Conservation (phyloP, 2,888 invertebrate species). For the Escarpia spicata region DNA sequence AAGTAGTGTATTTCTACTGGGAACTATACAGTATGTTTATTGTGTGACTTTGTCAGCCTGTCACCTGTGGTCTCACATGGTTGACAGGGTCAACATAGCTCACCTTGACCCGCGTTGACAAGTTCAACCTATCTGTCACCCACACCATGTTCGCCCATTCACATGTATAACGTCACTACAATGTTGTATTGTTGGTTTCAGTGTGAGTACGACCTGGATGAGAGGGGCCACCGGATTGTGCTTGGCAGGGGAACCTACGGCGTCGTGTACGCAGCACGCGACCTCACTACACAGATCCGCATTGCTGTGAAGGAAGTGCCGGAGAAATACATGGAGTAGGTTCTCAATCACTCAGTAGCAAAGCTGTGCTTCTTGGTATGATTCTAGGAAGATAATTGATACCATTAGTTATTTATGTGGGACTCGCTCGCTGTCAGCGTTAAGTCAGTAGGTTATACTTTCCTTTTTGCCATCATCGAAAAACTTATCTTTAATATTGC, state of each 20-base stretch:
- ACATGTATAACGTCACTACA: background rate
- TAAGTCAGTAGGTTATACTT: no score
- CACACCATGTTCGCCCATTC: no score
- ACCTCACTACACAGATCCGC: constrained; percentile 89
- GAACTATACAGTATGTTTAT: no score
- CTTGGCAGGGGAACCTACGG: constrained; percentile 97
- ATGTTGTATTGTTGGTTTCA: constrained; percentile 65
- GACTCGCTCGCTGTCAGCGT: no score
- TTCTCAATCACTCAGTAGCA: constrained; percentile 26
- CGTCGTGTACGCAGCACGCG: constrained; percentile 91
- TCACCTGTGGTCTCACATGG: background rate
- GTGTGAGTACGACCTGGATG: constrained; percentile 94
- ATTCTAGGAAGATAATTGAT: no score
- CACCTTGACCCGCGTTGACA: no score
- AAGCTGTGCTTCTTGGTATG: background rate
- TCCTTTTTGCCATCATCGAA: no score
- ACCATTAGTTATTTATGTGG: background rate
- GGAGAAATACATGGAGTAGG: constrained; percentile 87
- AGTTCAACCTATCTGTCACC: no score
- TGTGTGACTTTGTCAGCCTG: background rate
- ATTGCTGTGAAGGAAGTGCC: constrained; percentile 99
- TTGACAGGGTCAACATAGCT: no score
- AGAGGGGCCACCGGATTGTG: constrained; percentile 83
- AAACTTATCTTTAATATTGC: no score
- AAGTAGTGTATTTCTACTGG: no score